Conservation (phyloP, 2,113 vertebrate genomes). For the Thermophis baileyi region DNA sequence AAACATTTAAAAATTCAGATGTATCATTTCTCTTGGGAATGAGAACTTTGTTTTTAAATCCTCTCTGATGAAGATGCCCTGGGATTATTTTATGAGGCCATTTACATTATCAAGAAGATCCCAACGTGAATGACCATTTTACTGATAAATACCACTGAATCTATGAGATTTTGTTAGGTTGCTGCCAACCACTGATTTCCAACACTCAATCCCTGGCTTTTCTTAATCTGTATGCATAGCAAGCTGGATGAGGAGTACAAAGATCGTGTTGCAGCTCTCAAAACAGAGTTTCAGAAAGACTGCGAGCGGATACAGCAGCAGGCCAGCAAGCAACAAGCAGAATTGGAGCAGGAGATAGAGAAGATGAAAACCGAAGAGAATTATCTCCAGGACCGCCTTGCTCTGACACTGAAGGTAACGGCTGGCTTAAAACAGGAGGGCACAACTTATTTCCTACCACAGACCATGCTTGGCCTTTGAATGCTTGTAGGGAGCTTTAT, state of each 20-base stretch:
- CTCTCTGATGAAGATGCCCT: neutral
- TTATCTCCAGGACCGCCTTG: conserved; percentile 82
- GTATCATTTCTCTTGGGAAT: neutral
- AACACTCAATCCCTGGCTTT: neutral
- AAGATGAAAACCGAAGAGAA: conserved; percentile 84
- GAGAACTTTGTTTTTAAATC: neutral
- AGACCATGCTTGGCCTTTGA: neutral
- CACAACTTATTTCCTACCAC: neutral
- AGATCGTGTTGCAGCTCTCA: conserved; percentile 73
- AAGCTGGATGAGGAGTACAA: conserved; percentile 91
- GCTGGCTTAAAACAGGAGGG: accelerated
- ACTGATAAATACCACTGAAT: neutral
- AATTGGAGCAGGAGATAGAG: conserved; percentile 83
- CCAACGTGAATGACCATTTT: neutral
- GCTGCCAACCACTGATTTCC: accelerated
- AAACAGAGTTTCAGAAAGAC: conserved; percentile 79
- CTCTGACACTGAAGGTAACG: conserved; percentile 83
- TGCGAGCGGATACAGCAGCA: conserved; percentile 87
- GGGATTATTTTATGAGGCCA: neutral
- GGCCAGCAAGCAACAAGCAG: conserved; percentile 76
- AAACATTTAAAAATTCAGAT: neutral
- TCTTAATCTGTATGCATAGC: conserved; percentile 51
- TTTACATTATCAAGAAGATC: neutral
- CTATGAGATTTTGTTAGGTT: neutral
- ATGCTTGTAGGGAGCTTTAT: neutral